Base-by-base conservation (phyloP, 1,140 invertebrate genomes). In the Camponotus pennsylvanicus region DNA sequence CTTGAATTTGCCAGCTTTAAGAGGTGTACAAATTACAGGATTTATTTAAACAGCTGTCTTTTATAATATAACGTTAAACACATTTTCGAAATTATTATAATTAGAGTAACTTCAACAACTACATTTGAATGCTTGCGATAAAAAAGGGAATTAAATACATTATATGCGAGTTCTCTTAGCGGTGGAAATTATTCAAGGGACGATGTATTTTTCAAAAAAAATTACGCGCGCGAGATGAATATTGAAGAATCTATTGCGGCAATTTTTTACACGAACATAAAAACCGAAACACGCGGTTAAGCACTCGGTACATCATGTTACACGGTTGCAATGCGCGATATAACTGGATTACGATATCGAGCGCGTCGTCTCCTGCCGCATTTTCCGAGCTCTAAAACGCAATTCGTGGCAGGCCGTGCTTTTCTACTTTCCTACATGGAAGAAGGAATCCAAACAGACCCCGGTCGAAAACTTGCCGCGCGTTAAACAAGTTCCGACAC, bases 291-390 rank as follows among this genome's bases (percentile, higher is more conserved):
- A 52, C 49, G 13, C 9, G 1, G 11, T 80, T 80, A 80, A 71
- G 78, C 78, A 42, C 69, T 80, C 71, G 42, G 57, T 80, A 80
- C 66, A 71, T 71, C 66, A 13, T 13, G 45, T 49, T 15, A 15
- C 45, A n/a, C 42, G 78, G 57, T 69, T 55, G 45, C 55, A 80
- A 80, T 52, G 78, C 78, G 57, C 49, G 66, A 80, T 67, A 70
- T 80, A 80, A 71, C 66, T 67, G 78, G 78, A 80, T 80, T 71
- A 80, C 78, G 66, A 71, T 80, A 80, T 80, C 66, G 66, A 80
- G 27, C 66, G 49, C 66, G 66, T 57, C 66, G 49, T 3, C 49
- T 52, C 49, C 59, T 71, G 64, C 57, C 78, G 57, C 32, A 80
- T 80, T 70, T 27, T 80, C 78, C 78, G 32, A 40, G 42, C 42